Evolutionary conservation across 2,797 vertebrate genomes (phyloP).

Genomic region (Notamacropus eugenii): DNA sequence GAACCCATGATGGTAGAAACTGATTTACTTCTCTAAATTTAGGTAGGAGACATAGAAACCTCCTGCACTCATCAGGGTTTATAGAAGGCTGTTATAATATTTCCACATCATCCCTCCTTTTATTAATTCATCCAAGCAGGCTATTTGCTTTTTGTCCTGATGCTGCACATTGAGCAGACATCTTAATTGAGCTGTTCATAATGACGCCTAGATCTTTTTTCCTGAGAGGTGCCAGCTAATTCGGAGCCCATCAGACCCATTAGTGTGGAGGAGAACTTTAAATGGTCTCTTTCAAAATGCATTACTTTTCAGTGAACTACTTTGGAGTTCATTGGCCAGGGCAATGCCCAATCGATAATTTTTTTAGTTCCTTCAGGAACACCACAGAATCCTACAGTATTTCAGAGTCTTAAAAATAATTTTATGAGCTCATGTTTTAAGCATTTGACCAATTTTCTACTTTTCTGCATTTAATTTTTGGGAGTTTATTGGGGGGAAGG

Average conservation of each 20-base stretch:
- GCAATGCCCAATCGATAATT: constrained; percentile 32
- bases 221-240: constrained; percentile 56
- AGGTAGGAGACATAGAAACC: constrained; percentile 51
- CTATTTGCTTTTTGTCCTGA: constrained; percentile 67
- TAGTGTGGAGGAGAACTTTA: constrained; percentile 56
- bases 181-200: constrained; percentile 69
- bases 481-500: constrained; percentile 13
- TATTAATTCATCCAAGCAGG: constrained; percentile 71
- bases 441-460: constrained; percentile 7
- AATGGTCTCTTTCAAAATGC: constrained; percentile 57
- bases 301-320: constrained; percentile 59
- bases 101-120: constrained; percentile 66
- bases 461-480: constrained; percentile 24
- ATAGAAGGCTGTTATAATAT: constrained; percentile 46
- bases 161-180: constrained; percentile 52
- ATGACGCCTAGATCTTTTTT: constrained; percentile 45
- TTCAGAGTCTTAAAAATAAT: constrained; percentile 29
- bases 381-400: neutral
- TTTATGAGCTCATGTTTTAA: constrained; percentile 13
- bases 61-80: constrained; percentile 58
- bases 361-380: constrained; percentile 51
- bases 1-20: constrained; percentile 30
- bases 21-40: constrained; percentile 66
- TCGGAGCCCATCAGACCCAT: constrained; percentile 64
- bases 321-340: constrained; percentile 17